A percentile compares a stretch with the other conserved stretches of the same genome.
phyloP scores from a whole-genome alignment of 1,140 invertebrate genomes.

The Cherax destructor region DNA sequence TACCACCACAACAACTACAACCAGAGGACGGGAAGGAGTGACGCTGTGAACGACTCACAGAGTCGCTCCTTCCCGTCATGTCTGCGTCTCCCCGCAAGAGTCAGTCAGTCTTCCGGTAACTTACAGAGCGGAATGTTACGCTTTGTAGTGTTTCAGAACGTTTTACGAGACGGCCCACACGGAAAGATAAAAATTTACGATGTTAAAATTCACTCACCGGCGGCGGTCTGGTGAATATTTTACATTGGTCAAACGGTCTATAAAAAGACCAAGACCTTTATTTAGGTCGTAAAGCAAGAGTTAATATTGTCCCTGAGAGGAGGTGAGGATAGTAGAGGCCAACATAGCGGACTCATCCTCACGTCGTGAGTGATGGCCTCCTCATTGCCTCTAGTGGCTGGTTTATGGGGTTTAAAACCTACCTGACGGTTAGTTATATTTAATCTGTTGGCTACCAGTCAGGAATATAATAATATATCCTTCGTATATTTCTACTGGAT shows the following conservation, averaged over 20 bases:
- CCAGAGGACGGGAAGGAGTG: no score
- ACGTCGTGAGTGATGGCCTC: no score
- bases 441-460: no score
- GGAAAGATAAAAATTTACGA: slow-evolving; percentile 5
- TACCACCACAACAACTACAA: no score
- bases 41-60: no score
- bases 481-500: no score
- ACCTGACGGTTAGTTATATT: no score
- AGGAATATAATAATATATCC: no score
- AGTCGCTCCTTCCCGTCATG: no score
- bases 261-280: background rate
- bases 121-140: background rate
- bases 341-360: background rate
- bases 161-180: background rate
- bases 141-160: background rate
- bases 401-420: no score
- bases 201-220: background rate
- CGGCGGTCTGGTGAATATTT: background rate
- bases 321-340: background rate
- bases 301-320: background rate
- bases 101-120: background rate
- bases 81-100: background rate
- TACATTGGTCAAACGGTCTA: background rate
- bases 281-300: background rate
- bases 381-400: no score